Base-by-base conservation (phyloP, 2,797 vertebrate genomes). In the Phyllotis vaccarum region DNA sequence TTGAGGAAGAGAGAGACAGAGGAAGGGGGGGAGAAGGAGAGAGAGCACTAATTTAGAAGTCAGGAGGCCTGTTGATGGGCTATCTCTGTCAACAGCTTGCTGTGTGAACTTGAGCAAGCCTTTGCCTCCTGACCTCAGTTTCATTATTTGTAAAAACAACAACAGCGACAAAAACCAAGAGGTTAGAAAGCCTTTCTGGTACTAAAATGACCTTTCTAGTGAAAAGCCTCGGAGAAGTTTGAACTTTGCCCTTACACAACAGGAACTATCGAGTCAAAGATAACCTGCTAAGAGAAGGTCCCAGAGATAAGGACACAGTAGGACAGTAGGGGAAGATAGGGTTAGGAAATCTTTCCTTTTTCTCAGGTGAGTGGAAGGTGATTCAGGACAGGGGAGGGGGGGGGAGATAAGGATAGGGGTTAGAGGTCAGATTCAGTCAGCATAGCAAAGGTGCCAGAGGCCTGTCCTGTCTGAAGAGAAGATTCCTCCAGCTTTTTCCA, bases 221-320 rank as follows among this genome's bases (percentile, higher is more conserved):
- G 37, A 86, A 79, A 90, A 91, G 49, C 43, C 21, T 96, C 31
- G 54, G 74, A 93, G 72, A 68, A 75, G 34, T 43, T 95, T 64
- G 81, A 90, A 94, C 60, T 72, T 95, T 82, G 96, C 88, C 74
- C 87, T 94, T 78, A 40, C 58, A 31, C 72, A 86, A 62, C 66
- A n/a, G 27, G 49, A 92, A 70, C 85, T 60, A 31, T 16, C 49
- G 66, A 79, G 74, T 52, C 76, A 90, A 96, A 86, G 78, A 58
- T 43, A 76, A 76, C 64, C 31, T 40, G 58, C 92, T 88, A 68
- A 96, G 74, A 93, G 66, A 79, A n/a, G 62, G 62, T 93, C 90
- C 46, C 75, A 86, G 68, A 95, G 56, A 75, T 68, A 90, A 93
- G 58, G 43, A 70, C 80, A 1, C 7, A 2, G 56, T 64, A 37